Percentiles rank a stretch among this genome's conserved stretches.
Evolutionary conservation across 1,140 invertebrate species (phyloP).

Genomic region (Branchinecta lynchi): DNA sequence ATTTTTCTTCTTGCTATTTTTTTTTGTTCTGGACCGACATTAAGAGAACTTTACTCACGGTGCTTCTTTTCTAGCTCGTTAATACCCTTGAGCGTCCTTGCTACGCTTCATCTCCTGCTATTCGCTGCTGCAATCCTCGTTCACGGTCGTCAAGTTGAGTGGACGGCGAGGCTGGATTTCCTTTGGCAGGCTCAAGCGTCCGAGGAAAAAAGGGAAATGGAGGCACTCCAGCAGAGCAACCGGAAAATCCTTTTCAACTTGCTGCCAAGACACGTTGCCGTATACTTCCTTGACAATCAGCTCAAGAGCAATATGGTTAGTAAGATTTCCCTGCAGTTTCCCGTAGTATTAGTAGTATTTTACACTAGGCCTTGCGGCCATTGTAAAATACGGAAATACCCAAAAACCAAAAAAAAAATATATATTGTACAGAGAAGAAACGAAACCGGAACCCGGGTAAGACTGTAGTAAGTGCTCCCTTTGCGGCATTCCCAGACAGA

Average conservation of each 20-base stretch:
- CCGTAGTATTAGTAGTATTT: background rate
- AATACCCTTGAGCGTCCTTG: constrained; percentile 33
- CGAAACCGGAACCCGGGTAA: too few species aligned
- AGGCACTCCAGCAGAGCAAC: constrained; percentile 71
- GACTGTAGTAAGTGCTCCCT: too few species aligned
- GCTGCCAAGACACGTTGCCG: constrained; percentile 77
- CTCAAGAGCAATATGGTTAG: constrained; percentile 70
- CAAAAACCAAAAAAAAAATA: too few species aligned
- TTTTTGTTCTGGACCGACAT: too few species aligned
- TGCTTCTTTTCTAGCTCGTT: constrained; percentile 23
- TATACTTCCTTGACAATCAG: constrained; percentile 77
- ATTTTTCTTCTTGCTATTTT: too few species aligned
- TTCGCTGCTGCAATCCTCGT: constrained; percentile 61
- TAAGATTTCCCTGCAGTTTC: constrained; percentile 13
- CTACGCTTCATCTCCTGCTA: constrained; percentile 49
- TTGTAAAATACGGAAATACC: too few species aligned
- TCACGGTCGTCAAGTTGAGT: constrained; percentile 68
- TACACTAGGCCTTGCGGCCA: too few species aligned
- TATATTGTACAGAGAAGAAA: too few species aligned
- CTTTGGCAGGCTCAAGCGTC: constrained; percentile 45
- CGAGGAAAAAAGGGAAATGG: constrained; percentile 80
- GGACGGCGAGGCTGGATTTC: constrained; percentile 61
- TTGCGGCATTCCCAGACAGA: too few species aligned
- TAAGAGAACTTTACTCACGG: too few species aligned
- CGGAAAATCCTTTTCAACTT: constrained; percentile 75